Evolutionary conservation across 1,140 invertebrate species (phyloP), one percentile per base, ranked within the genome.

Genomic region (Zaprionus kolodkinae): DNA sequence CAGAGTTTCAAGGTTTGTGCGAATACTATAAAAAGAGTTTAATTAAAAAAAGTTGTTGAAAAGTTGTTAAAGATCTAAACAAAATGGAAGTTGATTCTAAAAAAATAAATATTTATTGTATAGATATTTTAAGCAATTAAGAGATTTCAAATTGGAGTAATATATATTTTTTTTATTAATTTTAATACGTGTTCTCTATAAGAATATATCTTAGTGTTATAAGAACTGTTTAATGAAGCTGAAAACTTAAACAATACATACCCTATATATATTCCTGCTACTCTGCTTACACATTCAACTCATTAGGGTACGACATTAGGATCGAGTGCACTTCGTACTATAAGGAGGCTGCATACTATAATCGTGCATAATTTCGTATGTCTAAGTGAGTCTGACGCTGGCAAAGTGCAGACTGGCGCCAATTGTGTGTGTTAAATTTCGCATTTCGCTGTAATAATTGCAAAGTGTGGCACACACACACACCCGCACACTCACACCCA

Each of bases 371-470:
- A 25, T 30, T 35, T 33, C 43, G 35, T 48, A 45, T 43, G 63
- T 15, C 40, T 15, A 43, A 45, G 40, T 45, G 40, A 15, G 7
- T 43, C 6, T 15, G n/a, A 7, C 40, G 3, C 17, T 13, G 50
- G 12, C 40, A 15, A 72, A 43, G 63, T 60, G 59, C 36, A 66
- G n/a, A 36, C 30, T 57, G 62, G 38, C 30, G 54, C 13, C 38
- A 59, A 59, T 59, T 59, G 45, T 21, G 33, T 54, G 43, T 45
- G 64, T 17, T 56, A 52, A 63, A 62, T 73, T 65, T 65, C 30
- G 21, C 35, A 62, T 73, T 65, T 65, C 30, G 21, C 35, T 40
- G 25, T 35, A 73, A 56, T 52, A 54, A 71, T 59, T 68, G 40
- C 65, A 59, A 17, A 43, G 30, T 36, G 27, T 12, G 55, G 56